Evolutionary conservation across 2,888 invertebrate species (phyloP).

Genomic region (Smittia aterrima): DNA sequence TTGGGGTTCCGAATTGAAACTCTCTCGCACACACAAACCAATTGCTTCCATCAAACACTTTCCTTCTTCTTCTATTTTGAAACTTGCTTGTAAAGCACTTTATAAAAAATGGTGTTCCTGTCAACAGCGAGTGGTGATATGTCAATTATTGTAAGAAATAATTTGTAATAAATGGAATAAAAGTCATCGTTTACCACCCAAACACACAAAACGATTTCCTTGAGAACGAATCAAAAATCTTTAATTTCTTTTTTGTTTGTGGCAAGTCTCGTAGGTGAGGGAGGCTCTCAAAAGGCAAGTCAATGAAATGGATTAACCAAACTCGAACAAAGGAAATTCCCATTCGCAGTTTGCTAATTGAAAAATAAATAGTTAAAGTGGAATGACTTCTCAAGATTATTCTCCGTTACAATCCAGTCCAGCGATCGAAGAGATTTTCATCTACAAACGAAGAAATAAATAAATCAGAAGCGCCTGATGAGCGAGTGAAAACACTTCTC

Average conservation of each 20-base stretch:
- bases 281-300: neutral
- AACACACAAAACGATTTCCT: neutral
- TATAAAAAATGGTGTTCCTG: slow-evolving; percentile 25
- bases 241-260: neutral
- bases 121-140: slow-evolving; percentile 26
- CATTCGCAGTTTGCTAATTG: neutral
- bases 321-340: neutral
- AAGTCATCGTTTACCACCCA: slow-evolving; percentile 26
- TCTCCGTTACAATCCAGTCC: neutral
- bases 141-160: slow-evolving; percentile 27
- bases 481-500: slow-evolving; percentile 20
- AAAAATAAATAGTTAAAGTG: slow-evolving; percentile 16
- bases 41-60: neutral
- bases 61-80: neutral
- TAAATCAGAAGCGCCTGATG: slow-evolving; percentile 32
- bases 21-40: neutral
- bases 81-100: neutral
- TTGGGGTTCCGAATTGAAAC: neutral
- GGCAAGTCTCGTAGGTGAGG: slow-evolving; percentile 1
- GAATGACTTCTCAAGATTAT: slow-evolving; percentile 21
- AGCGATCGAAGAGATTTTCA: slow-evolving; percentile 1
- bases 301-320: neutral
- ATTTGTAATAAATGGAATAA: slow-evolving; percentile 23
- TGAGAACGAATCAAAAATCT: neutral
- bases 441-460: neutral